These are phyloP conservation scores for Aulostomus chinensis DNA, from an alignment of 2,797 vertebrate species.

Conservation along the genomic window DNA sequence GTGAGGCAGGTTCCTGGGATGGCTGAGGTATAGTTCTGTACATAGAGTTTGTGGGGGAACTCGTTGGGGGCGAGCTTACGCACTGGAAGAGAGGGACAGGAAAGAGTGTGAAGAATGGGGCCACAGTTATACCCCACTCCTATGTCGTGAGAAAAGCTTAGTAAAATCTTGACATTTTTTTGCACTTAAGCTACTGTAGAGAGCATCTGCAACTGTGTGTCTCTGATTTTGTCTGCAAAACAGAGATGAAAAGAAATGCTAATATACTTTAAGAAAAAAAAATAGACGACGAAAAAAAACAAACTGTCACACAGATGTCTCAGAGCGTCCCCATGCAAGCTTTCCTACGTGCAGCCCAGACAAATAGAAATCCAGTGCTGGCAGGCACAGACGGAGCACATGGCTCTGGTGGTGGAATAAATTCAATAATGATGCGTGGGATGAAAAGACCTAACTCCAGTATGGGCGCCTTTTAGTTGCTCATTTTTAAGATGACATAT, in stretches of 20 bases:
- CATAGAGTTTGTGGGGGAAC: conserved; percentile 97
- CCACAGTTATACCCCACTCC: too few relatives aligned
- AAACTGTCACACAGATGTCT: too few relatives aligned
- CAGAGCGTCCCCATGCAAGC: too few relatives aligned
- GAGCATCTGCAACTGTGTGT: too few relatives aligned
- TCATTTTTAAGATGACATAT: not conserved
- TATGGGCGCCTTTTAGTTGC: not conserved
- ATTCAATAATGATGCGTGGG: not conserved
- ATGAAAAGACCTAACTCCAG: not conserved
- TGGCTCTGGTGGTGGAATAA: too few relatives aligned
- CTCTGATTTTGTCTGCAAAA: too few relatives aligned
- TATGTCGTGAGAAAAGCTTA: too few relatives aligned
- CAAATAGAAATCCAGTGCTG: not conserved
- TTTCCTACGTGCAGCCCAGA: not conserved
- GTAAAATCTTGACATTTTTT: too few relatives aligned
- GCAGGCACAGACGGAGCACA: not conserved
- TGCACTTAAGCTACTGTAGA: too few relatives aligned
- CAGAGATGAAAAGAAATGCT: too few relatives aligned
- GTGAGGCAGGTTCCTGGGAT: conserved; percentile 95
- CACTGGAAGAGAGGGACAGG: conserved; percentile 77
- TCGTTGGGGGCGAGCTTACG: conserved; percentile 96
- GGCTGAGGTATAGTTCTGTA: conserved; percentile 98
- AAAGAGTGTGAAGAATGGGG: too few relatives aligned
- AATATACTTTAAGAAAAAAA: too few relatives aligned
- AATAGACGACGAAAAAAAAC: not conserved